Evolutionary conservation across 2,888 invertebrate species (phyloP).

Genomic region (Bombyx huttoni): DNA sequence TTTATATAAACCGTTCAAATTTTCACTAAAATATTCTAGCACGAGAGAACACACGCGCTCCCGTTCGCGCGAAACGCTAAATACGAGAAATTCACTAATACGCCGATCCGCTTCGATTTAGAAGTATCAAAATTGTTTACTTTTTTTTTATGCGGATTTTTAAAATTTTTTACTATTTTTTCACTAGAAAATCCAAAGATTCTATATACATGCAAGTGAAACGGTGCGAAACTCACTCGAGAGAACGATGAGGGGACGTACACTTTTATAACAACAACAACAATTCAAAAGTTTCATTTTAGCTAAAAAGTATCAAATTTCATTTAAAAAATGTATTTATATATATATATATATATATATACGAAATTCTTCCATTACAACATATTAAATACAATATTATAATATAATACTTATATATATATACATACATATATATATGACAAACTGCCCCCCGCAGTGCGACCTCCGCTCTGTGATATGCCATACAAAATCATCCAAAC

Average conservation of each 20-base stretch:
- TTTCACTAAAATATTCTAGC: conserved; percentile 2
- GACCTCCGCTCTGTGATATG: conserved; percentile 47
- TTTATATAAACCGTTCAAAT: conserved; percentile 11
- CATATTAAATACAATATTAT: background rate
- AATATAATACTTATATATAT: background rate
- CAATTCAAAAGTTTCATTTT: conserved; percentile 16
- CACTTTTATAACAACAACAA: conserved; percentile 35
- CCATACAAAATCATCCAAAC: conserved; percentile 52
- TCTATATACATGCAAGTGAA: conserved; percentile 26
- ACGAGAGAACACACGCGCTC: background rate
- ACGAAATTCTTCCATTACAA: conserved; percentile 15
- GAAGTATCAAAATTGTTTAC: conserved; percentile 2
- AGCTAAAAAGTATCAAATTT: conserved; percentile 52
- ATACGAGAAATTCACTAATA: conserved; percentile 1
- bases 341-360: conserved; percentile 7
- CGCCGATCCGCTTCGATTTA: conserved; percentile 4
- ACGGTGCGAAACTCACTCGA: conserved; percentile 46
- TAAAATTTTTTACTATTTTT: background rate
- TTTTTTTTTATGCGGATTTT: background rate
- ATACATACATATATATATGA: conserved; percentile 18
- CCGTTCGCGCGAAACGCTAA: background rate
- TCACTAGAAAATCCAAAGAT: conserved; percentile 1
- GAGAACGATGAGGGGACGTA: conserved; percentile 41
- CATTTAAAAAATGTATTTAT: conserved; percentile 37
- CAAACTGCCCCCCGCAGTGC: conserved; percentile 24